A percentile compares a stretch with the other conserved stretches of the same genome.
Conservation (phyloP, 2,888 invertebrate species). For the Micropterix aruncella region DNA sequence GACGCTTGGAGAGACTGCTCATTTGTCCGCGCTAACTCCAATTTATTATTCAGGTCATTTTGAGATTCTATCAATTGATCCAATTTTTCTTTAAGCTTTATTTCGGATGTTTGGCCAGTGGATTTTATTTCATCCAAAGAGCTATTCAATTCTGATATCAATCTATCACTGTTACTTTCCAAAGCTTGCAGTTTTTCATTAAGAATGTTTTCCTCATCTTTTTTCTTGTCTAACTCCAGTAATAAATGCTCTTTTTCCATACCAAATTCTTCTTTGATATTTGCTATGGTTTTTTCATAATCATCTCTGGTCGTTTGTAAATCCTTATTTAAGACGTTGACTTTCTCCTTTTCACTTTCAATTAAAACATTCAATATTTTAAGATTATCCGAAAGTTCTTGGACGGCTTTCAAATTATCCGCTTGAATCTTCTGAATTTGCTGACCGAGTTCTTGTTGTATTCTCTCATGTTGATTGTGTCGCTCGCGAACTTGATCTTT, state of each 20-base stretch:
- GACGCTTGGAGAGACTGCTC: slow-evolving; percentile 34
- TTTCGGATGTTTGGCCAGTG: slow-evolving; percentile 29
- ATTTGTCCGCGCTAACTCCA: slow-evolving; percentile 33
- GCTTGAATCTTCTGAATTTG: slow-evolving; percentile 30
- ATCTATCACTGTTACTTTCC: slow-evolving; percentile 27
- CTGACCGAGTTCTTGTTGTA: slow-evolving; percentile 34
- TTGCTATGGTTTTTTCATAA: slow-evolving; percentile 15
- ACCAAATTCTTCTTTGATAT: slow-evolving; percentile 20
- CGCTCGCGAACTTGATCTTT: slow-evolving; percentile 32
- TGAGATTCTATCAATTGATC: slow-evolving; percentile 34
- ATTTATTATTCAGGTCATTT: slow-evolving; percentile 32
- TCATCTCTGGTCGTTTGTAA: slow-evolving; percentile 19
- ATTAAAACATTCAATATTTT: slow-evolving; percentile 15
- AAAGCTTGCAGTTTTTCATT: slow-evolving; percentile 23
- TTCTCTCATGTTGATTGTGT: slow-evolving; percentile 27
- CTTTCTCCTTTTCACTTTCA: slow-evolving; percentile 23
- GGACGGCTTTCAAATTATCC: slow-evolving; percentile 16
- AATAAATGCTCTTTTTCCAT: slow-evolving; percentile 30
- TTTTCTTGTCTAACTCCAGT: slow-evolving; percentile 25
- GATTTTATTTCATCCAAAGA: slow-evolving; percentile 30
- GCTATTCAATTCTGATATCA: slow-evolving; percentile 33
- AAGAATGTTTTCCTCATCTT: slow-evolving; percentile 26
- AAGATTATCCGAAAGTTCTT: not conserved
- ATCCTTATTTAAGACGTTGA: slow-evolving; percentile 23
- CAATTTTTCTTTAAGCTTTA: slow-evolving; percentile 34